Base-by-base conservation (phyloP, 2,888 invertebrate species). In the Sinhomidia bicolor region DNA sequence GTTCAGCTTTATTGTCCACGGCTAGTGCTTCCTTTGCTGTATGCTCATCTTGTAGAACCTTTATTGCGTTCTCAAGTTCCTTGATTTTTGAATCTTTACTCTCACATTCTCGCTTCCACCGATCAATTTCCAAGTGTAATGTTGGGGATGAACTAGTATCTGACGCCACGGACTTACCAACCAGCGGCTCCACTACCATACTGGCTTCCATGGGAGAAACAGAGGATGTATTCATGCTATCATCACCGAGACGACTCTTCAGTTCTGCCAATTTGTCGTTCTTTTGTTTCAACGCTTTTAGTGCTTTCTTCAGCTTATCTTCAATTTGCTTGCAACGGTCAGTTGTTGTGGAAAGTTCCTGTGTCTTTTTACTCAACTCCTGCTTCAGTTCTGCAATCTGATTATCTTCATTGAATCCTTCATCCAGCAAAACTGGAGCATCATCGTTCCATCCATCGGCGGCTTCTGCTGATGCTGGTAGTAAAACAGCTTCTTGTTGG, bases 231-330 rank as follows among this genome's bases (percentile, higher is more conserved):
- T 17, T 84, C 88, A 88, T 79, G 20, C 23, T 12, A 20, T 89
- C 96, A 93, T 95, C 95, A 92, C 97, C 97, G 93, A 97, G 95
- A 90, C 96, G 96, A 93, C 97, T 97, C 93, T 97, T 97, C 94
- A 96, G 95, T 93, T 97, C 97, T 0, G 95, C 94, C 93, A 97
- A 95, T 89, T 96, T 95, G 78, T 97, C 97, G 93, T 97, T 97
- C 0, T 96, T 96, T 41, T 95, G 94, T 20, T 95, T 95, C 74
- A 98, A 94, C 4, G 96, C 95, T 92, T 97, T 97, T 81, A 97
- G 95, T 93, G 96, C 95, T 93, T 96, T 96, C 47, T 94, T 93
- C 1, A 97, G 93, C 71, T 95, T 94, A 80, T 96, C 95, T 93
- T 96, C 89, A 0, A 89, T 12, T 0, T 29, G 7, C 14, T 29